Conservation (phyloP, 2,797 vertebrate species). For the Tenualosa ilisha region DNA sequence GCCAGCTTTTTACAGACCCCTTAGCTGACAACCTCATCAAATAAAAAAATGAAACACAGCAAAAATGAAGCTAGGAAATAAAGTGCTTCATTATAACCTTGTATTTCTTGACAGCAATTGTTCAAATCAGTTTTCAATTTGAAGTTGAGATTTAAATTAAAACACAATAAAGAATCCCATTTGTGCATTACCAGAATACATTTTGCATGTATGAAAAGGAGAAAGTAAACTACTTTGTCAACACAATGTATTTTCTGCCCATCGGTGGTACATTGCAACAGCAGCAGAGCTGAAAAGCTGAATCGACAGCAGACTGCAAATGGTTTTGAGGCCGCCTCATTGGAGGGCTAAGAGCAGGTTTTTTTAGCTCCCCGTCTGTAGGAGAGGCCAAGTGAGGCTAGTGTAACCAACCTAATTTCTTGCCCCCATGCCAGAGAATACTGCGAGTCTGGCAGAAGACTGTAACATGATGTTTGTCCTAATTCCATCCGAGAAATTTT, state of each 20-base stretch:
- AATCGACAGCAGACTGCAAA: conserved; percentile 44
- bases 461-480: conserved; percentile 26
- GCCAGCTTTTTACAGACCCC: not conserved
- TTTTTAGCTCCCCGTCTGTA: not conserved
- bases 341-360: not conserved
- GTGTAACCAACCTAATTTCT: conserved; percentile 39
- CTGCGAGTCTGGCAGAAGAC: conserved; percentile 16
- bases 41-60: not conserved
- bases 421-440: not conserved
- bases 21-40: not conserved
- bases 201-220: not conserved
- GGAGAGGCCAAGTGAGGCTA: conserved; percentile 25
- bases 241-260: conserved; percentile 5
- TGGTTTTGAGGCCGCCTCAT: not conserved
- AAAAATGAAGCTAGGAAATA: not conserved
- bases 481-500: conserved; percentile 8
- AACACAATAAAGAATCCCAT: not conserved
- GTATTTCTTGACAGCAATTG: too few species aligned
- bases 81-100: too few species aligned
- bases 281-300: conserved; percentile 1
- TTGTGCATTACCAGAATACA: not conserved
- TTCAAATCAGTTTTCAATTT: not conserved
- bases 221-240: conserved; percentile 17
- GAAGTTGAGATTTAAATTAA: not conserved
- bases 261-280: not conserved